Evolutionary conservation across 2,888 invertebrate genomes (phyloP), one percentile per base, ranked within the genome.

Genomic region (Yponomeuta malinellus): DNA sequence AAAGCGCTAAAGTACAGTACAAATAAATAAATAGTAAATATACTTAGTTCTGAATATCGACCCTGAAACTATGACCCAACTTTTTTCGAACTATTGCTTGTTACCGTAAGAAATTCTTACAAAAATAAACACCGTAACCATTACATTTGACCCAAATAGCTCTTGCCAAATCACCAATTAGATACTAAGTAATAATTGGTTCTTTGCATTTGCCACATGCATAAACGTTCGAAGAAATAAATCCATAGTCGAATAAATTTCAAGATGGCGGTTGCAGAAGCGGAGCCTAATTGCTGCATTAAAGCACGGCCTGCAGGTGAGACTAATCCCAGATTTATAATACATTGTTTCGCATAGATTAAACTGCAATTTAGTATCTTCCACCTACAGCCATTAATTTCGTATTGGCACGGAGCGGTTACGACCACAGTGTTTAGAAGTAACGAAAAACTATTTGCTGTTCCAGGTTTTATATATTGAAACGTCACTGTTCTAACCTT

Each of bases 301-400:
- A 69, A 69, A 10, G 69, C n/a, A 63, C 52, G 52, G 63, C 37
- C 43, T 69, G 63, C 83, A 84, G 75, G 78, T 84, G 83, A 81
- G 80, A 82, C 86, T 79, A 85, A 87, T 85, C 78, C 77, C 66
- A 78, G 79, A 85, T 82, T 86, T 82, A 83, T 85, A 78, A 75
- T 78, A 80, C 79, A 83, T 85, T 85, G 86, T 83, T 83, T 82
- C 80, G 77, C 77, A 81, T 84, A 83, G 82, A 85, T 85, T 83
- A 80, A 79, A 80, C 75, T 78, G 77, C 77, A 80, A 83, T 83
- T 83, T 81, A 80, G 74, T 78, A 75, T 76, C 72, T 74, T 75
- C 77, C 73, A 74, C 29, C 71, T 65, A 66, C 29, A 63, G 63
- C 33, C 63, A 69, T 69, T 63, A 69, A 37, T 37, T 43, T 12